phyloP scores from a whole-genome alignment of 2,113 vertebrate genomes.

The Lasiurus borealis region DNA sequence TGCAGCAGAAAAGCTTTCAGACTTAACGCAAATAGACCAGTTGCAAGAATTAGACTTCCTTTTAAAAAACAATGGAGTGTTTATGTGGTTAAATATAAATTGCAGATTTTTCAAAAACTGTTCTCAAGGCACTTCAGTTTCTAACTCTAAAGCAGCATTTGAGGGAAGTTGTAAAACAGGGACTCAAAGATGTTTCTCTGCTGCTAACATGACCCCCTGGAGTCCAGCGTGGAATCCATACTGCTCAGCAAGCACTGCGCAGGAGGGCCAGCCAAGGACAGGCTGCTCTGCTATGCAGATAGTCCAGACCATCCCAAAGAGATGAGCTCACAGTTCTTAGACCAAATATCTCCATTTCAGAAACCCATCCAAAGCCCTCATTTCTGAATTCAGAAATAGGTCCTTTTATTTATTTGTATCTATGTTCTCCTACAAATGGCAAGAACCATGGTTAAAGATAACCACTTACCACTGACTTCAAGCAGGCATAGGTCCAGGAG shows the following conservation, averaged over 20 bases:
- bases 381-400: neutral
- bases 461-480: neutral
- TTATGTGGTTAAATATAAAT: neutral
- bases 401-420: neutral
- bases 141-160: neutral
- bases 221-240: too few species aligned
- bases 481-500: neutral
- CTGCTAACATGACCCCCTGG: neutral
- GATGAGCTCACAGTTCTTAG: neutral
- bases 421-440: neutral
- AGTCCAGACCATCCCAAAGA: neutral
- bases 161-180: neutral
- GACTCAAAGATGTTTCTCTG: neutral
- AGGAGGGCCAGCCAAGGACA: neutral
- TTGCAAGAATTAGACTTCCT: slow-evolving; percentile 32
- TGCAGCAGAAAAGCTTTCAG: neutral
- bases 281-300: neutral
- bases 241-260: neutral
- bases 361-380: neutral
- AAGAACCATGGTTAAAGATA: neutral
- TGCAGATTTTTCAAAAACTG: neutral
- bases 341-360: neutral
- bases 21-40: neutral
- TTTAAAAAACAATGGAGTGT: neutral
- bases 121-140: neutral